Percentiles rank a stretch among this genome's conserved stretches.
Conservation (phyloP, 2,888 invertebrate genomes). For the Synergus japonicus region DNA sequence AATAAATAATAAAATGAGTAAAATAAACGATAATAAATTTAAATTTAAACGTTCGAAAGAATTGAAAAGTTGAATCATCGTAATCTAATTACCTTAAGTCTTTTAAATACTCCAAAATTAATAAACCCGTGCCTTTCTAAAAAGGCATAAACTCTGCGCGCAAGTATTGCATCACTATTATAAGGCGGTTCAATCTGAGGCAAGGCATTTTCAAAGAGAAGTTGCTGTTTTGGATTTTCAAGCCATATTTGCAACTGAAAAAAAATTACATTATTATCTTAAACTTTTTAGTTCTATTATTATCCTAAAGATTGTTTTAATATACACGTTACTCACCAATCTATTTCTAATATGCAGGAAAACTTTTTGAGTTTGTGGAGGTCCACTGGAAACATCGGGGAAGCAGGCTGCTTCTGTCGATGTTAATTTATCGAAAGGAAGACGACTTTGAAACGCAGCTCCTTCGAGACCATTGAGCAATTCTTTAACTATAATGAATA, state of each 20-base stretch:
- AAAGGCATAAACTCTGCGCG: slow-evolving; percentile 92
- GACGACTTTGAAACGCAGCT: slow-evolving; percentile 94
- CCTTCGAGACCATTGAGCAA: slow-evolving; percentile 86
- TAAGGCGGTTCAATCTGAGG: slow-evolving; percentile 93
- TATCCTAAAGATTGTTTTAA: neutral
- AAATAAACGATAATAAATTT: neutral
- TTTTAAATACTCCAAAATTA: slow-evolving; percentile 97
- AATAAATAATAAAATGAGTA: slow-evolving; percentile 33
- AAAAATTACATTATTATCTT: slow-evolving; percentile 38
- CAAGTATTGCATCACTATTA: slow-evolving; percentile 92
- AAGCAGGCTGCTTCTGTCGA: slow-evolving; percentile 96
- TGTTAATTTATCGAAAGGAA: slow-evolving; percentile 96
- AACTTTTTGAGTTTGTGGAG: slow-evolving; percentile 89
- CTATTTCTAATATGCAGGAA: slow-evolving; percentile 95
- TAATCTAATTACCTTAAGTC: slow-evolving; percentile 85
- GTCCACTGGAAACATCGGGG: slow-evolving; percentile 91
- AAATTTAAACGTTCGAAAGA: neutral
- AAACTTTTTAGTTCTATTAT: neutral
- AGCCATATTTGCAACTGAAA: slow-evolving; percentile 93
- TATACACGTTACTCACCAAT: slow-evolving; percentile 78
- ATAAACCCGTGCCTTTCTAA: slow-evolving; percentile 97
- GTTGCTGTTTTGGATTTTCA: slow-evolving; percentile 94
- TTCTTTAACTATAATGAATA: slow-evolving; percentile 69
- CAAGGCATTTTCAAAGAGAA: slow-evolving; percentile 89
- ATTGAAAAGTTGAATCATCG: slow-evolving; percentile 84